phyloP scores from a whole-genome alignment of 1,140 invertebrate species.

The Globodera rostochiensis region DNA sequence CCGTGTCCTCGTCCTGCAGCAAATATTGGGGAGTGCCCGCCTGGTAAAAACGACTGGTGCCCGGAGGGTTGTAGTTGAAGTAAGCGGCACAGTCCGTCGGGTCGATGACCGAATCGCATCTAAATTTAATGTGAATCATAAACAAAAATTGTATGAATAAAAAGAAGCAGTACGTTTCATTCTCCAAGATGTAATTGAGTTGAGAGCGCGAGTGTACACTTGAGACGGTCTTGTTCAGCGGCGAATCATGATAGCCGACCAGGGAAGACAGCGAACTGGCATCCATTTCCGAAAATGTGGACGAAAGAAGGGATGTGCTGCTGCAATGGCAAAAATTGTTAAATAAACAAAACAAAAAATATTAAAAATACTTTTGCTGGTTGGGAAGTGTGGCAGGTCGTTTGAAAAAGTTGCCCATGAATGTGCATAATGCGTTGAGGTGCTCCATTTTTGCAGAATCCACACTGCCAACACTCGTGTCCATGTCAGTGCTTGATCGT shows the following conservation, averaged over 20 bases:
- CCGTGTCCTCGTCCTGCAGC: conserved; percentile 14
- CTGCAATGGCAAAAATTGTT: not conserved
- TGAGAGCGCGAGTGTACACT: conserved; percentile 30
- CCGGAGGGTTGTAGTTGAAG: conserved; percentile 17
- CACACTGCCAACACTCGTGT: not conserved
- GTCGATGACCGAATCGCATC: conserved; percentile 36
- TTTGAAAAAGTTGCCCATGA: conserved; percentile 19
- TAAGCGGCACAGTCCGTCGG: conserved; percentile 22
- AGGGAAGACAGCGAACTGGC: conserved; percentile 21
- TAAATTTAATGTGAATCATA: conserved; percentile 6
- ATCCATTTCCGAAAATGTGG: conserved; percentile 16
- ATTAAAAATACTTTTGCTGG: conserved; percentile 17
- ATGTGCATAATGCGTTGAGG: conserved; percentile 8
- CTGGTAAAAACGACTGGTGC: conserved; percentile 10
- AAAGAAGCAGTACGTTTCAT: conserved; percentile 22
- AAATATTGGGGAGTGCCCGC: conserved; percentile 19
- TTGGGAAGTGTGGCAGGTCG: not conserved
- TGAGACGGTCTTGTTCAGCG: conserved; percentile 23
- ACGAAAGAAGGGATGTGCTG: not conserved
- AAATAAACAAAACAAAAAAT: not conserved
- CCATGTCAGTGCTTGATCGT: not conserved
- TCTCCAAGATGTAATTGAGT: conserved; percentile 23
- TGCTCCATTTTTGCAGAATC: not conserved
- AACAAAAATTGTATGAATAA: not conserved
- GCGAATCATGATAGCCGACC: conserved; percentile 37